Evolutionary conservation across 2,888 invertebrate genomes (phyloP).

Genomic region (Spodoptera picta): DNA sequence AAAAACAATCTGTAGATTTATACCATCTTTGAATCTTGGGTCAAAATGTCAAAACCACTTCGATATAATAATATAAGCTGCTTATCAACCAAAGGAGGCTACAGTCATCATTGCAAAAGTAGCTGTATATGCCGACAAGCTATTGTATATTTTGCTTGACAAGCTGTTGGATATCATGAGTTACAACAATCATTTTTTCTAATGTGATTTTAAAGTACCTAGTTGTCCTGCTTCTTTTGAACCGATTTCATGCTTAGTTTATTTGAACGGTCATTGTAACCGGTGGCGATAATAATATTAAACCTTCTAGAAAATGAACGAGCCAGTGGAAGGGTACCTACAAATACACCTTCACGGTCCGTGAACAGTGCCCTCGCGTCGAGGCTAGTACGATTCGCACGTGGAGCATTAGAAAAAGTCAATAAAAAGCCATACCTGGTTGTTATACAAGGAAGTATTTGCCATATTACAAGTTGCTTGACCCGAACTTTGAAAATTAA

Average conservation of each 20-base stretch:
- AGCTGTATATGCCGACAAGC: background rate
- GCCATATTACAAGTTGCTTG: conserved; percentile 69
- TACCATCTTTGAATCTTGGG: background rate
- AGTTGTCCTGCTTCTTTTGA: background rate
- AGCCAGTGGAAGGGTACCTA: conserved; percentile 61
- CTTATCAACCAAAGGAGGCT: conserved; percentile 10
- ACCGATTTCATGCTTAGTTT: conserved; percentile 1
- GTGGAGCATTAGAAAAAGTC: conserved; percentile 68
- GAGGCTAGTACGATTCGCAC: conserved; percentile 66
- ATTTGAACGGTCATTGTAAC: no score
- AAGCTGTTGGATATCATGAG: no score
- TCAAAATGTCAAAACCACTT: conserved; percentile 5
- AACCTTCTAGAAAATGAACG: conserved; percentile 16
- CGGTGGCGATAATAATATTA: conserved; percentile 1
- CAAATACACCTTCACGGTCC: conserved; percentile 73
- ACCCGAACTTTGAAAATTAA: conserved; percentile 64
- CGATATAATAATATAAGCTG: conserved; percentile 7
- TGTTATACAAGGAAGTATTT: conserved; percentile 73
- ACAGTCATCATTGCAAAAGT: conserved; percentile 10
- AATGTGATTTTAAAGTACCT: no score
- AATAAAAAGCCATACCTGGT: conserved; percentile 62
- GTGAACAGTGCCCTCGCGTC: conserved; percentile 69
- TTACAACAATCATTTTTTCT: no score
- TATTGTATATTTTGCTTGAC: background rate
- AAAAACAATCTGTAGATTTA: conserved; percentile 17